phyloP scores from a whole-genome alignment of 2,797 vertebrate species.

The Distichodus sexfasciatus region DNA sequence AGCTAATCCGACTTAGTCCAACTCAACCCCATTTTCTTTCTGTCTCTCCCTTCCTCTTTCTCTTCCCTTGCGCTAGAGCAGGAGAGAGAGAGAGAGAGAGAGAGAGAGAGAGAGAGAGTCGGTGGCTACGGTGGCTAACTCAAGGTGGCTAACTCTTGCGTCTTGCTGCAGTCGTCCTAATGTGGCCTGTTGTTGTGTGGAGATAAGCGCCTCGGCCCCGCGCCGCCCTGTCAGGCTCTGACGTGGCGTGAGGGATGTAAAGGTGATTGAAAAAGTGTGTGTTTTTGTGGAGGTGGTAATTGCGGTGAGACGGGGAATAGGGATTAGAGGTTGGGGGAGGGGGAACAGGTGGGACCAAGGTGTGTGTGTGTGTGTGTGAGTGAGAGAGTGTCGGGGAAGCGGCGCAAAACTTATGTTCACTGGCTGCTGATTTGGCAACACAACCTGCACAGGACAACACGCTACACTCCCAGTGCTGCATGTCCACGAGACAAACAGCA shows the following conservation, averaged over 20 bases:
- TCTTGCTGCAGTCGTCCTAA: conserved; percentile 17
- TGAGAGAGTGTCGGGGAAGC: neutral
- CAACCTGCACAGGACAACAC: no score
- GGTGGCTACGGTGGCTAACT: neutral
- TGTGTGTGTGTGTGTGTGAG: no score
- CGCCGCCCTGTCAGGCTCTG: conserved; percentile 30
- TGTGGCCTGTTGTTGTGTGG: conserved; percentile 42
- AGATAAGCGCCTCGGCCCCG: conserved; percentile 41
- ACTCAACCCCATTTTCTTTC: neutral
- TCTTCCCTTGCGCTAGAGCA: neutral
- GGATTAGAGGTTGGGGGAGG: conserved; percentile 11
- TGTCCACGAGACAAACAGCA: no score
- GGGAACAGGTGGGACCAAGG: neutral
- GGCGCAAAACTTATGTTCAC: neutral
- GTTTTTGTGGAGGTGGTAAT: conserved; percentile 21
- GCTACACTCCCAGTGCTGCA: no score
- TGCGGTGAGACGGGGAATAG: conserved; percentile 5
- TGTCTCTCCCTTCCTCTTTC: neutral
- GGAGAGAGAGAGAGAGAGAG: no score
- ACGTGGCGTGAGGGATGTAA: conserved; percentile 27
- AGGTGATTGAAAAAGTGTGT: conserved; percentile 27
- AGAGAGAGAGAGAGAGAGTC: conserved; percentile 2
- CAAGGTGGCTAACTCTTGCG: conserved; percentile 17
- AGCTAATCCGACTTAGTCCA: conserved; percentile 34
- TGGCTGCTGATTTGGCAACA: conserved; percentile 8